A percentile compares a stretch with the other conserved stretches of the same genome.
phyloP scores from a whole-genome alignment of 2,797 vertebrate species.

The Enteromius mattozi region DNA sequence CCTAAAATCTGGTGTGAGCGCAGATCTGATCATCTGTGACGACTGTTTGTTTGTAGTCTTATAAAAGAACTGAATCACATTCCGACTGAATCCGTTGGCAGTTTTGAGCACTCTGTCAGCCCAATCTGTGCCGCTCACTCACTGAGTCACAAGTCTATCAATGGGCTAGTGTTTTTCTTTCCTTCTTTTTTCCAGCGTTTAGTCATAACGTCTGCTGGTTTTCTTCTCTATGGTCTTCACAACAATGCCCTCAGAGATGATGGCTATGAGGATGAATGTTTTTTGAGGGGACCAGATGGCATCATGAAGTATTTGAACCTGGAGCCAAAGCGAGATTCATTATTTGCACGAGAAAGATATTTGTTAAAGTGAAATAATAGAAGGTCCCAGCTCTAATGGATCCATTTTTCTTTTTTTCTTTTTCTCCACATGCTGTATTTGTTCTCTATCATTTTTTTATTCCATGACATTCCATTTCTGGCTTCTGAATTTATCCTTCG shows the following conservation, averaged over 20 bases:
- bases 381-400: neutral
- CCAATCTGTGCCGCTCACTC: constrained; percentile 46
- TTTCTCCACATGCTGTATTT: neutral
- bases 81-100: constrained; percentile 34
- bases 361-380: constrained; percentile 33
- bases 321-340: constrained; percentile 37
- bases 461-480: neutral
- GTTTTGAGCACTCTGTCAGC: constrained; percentile 45
- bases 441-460: neutral
- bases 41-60: neutral
- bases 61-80: constrained; percentile 2
- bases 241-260: constrained; percentile 46
- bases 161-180: constrained; percentile 48
- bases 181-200: constrained; percentile 4
- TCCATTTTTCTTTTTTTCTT: neutral
- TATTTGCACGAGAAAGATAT: constrained; percentile 18
- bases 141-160: constrained; percentile 57
- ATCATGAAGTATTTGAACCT: constrained; percentile 53
- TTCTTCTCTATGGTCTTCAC: constrained; percentile 46
- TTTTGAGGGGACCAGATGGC: constrained; percentile 54
- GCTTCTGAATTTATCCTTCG: neutral
- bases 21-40: neutral
- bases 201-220: constrained; percentile 55
- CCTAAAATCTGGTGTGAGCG: neutral
- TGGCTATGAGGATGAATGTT: constrained; percentile 43